A percentile compares a stretch with the other conserved stretches of the same genome.
Evolutionary conservation across 2,113 vertebrate species (phyloP).

Genomic region (Aspidoscelis tigris): DNA sequence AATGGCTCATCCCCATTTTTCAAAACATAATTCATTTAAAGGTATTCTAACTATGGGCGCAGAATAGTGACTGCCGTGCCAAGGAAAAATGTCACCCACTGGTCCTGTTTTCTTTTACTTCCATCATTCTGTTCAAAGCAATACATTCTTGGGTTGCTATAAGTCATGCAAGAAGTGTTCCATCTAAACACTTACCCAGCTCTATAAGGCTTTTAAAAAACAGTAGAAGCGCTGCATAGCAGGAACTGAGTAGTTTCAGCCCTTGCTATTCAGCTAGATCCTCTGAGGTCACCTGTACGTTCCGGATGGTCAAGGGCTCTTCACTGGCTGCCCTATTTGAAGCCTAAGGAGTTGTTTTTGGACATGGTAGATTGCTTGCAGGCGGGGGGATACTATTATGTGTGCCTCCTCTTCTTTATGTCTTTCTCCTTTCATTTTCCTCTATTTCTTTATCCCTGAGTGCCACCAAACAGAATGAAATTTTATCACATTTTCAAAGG

Average conservation of each 20-base stretch:
- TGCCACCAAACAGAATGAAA: background rate
- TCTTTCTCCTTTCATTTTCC: background rate
- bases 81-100: too few relatives aligned
- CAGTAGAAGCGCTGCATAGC: background rate
- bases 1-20: too few relatives aligned
- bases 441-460: background rate
- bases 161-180: background rate
- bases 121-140: background rate
- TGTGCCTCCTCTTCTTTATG: too few relatives aligned
- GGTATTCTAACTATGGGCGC: background rate
- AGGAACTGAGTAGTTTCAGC: background rate
- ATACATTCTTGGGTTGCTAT: background rate
- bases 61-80: background rate
- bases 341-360: background rate
- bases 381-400: background rate
- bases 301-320: background rate
- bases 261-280: background rate
- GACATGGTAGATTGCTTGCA: background rate
- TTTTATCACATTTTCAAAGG: slow-evolving; percentile 11
- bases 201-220: background rate
- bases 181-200: background rate
- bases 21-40: background rate
- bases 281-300: background rate
- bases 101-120: background rate
- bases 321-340: background rate